Base-by-base conservation (phyloP, 2,888 invertebrate genomes). In the Ophion costatus region DNA sequence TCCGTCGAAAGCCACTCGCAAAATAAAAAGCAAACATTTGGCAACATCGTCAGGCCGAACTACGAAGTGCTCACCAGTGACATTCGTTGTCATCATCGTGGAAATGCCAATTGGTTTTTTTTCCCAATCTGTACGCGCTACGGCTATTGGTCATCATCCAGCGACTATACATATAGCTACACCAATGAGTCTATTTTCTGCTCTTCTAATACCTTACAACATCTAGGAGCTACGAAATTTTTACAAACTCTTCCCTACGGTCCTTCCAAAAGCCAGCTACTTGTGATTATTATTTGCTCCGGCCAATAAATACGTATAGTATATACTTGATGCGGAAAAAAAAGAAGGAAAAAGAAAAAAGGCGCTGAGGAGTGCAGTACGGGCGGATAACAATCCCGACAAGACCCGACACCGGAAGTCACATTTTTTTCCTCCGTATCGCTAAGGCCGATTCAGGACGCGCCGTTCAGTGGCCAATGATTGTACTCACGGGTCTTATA, bases 21-120 rank as follows among this genome's bases (percentile, higher is more conserved):
- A 45, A 42, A 69, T n/a, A 61, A 24, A 59, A 22, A 70, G 29
- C 29, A 29, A 38, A 22, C 57, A 51, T 17, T 51, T 51, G 51
- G 14, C 51, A 2, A 17, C 5, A 51, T 59, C 20, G 78, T 61
- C 78, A 45, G 51, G n/a, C 42, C 61, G 7, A 33, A 22, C 14
- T 4, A 14, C 22, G 1, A 17, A 24, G 7, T 9, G 20, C 14
- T 14, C 17, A 22, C 7, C 42, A 20, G 74, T 69, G 61, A 11
- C 45, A 24, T 59, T 24, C 42, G 59, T 24, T 29, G 63, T 24
- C 24, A 14, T 29, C 17, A 14, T 22, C 33, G 33, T 22, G n/a
- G 67, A 42, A 33, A 66, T 51, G 75, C 61, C 74, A 38, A 74
- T 59, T 38, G 20, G 66, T 22, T 17, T 66, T 75, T 73, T 22